phyloP scores from a whole-genome alignment of 2,888 invertebrate genomes.

The Maniola hyperantus region DNA sequence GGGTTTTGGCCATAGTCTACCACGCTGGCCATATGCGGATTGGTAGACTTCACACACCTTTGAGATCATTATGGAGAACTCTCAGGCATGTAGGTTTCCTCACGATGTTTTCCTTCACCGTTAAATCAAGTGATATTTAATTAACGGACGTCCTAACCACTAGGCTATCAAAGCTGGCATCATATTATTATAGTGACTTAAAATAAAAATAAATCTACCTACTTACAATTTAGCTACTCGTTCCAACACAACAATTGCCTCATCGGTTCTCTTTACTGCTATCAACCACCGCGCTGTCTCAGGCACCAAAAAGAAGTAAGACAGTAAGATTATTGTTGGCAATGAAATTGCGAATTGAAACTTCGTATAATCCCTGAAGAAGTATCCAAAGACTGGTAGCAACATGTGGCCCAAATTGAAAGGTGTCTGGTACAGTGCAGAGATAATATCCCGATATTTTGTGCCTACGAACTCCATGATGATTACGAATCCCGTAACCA shows the following conservation, averaged over 20 bases:
- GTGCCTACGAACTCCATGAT: slow-evolving; percentile 87
- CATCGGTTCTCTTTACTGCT: slow-evolving; percentile 85
- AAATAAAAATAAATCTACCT: neutral
- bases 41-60: too few species aligned
- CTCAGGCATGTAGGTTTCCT: too few species aligned
- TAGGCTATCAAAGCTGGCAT: too few species aligned
- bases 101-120: too few species aligned
- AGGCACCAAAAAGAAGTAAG: slow-evolving; percentile 87
- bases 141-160: too few species aligned
- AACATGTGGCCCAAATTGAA: slow-evolving; percentile 87
- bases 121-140: too few species aligned
- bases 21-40: too few species aligned
- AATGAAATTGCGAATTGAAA: slow-evolving; percentile 86
- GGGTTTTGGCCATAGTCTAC: too few species aligned
- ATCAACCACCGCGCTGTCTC: slow-evolving; percentile 92
- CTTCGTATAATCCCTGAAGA: slow-evolving; percentile 84
- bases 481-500: slow-evolving; percentile 85
- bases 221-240: slow-evolving; percentile 83
- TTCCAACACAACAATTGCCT: slow-evolving; percentile 84
- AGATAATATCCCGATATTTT: slow-evolving; percentile 78
- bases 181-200: neutral
- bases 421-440: slow-evolving; percentile 86
- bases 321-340: slow-evolving; percentile 81
- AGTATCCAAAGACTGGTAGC: slow-evolving; percentile 84
- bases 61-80: too few species aligned